Percentiles rank a stretch among this genome's conserved stretches.
These are phyloP conservation scores for Camponotus vicinus DNA, from an alignment of 1,140 invertebrate species.

Conservation along the genomic window DNA sequence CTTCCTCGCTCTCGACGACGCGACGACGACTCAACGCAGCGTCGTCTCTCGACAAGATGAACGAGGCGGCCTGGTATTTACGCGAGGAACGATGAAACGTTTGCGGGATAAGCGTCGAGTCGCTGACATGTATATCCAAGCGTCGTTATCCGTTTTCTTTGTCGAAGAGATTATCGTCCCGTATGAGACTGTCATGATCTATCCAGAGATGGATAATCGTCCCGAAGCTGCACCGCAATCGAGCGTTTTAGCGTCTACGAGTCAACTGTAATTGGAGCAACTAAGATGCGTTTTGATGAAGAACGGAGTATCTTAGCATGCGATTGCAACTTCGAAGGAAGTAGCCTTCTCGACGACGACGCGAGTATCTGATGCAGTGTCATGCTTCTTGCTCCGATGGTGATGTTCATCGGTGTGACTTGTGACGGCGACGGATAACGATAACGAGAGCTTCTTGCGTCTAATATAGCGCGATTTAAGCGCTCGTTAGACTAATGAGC, in stretches of 20 bases:
- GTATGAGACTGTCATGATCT: neutral
- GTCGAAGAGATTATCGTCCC: slow-evolving; percentile 28
- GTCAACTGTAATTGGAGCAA: neutral
- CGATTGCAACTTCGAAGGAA: neutral
- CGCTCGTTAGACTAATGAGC: slow-evolving; percentile 67
- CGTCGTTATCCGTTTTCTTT: slow-evolving; percentile 49
- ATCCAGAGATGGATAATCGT: slow-evolving; percentile 15
- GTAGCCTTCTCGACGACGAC: neutral
- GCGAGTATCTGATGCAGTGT: slow-evolving; percentile 4
- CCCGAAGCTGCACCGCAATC: slow-evolving; percentile 3
- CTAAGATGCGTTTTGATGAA: neutral
- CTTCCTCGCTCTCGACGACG: slow-evolving; percentile 40
- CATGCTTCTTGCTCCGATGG: neutral
- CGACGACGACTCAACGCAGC: slow-evolving; percentile 44
- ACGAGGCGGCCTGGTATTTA: slow-evolving; percentile 60
- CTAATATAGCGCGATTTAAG: slow-evolving; percentile 28
- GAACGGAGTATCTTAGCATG: neutral
- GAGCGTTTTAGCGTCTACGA: slow-evolving; percentile 14
- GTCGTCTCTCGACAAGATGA: slow-evolving; percentile 45
- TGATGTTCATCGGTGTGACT: neutral
- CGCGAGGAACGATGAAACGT: slow-evolving; percentile 53
- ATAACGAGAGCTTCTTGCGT: slow-evolving; percentile 43
- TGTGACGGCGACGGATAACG: neutral
- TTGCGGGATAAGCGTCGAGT: slow-evolving; percentile 39
- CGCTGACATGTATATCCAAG: slow-evolving; percentile 39